phyloP scores from a whole-genome alignment of 1,140 invertebrate species.

The Pseudomyrmex concolor region DNA sequence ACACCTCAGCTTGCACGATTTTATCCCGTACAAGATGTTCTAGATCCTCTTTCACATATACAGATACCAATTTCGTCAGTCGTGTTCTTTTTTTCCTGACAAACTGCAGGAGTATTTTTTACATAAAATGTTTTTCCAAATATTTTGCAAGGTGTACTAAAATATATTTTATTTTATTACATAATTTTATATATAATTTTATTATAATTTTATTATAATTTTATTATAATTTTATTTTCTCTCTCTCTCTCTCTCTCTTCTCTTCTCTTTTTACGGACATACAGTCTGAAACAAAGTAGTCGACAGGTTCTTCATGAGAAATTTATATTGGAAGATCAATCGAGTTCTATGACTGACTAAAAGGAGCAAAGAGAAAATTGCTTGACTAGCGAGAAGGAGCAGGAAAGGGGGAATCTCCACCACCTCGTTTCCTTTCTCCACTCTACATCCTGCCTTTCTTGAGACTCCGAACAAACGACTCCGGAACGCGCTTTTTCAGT shows the following conservation, averaged over 20 bases:
- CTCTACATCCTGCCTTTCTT: slow-evolving; percentile 48
- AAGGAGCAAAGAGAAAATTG: slow-evolving; percentile 30
- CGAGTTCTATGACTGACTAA: slow-evolving; percentile 31
- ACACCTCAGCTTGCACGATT: slow-evolving; percentile 46
- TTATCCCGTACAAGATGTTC: not conserved
- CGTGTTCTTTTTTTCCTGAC: not conserved
- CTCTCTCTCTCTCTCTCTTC: too few species aligned
- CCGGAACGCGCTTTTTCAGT: slow-evolving; percentile 59
- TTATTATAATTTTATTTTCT: too few species aligned
- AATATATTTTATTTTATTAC: not conserved
- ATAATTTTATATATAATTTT: not conserved
- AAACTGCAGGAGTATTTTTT: not conserved
- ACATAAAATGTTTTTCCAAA: not conserved
- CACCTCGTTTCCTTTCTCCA: not conserved
- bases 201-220: not conserved
- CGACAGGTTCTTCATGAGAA: slow-evolving; percentile 55
- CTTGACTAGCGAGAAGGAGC: not conserved
- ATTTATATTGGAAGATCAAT: slow-evolving; percentile 63
- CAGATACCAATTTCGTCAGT: slow-evolving; percentile 1
- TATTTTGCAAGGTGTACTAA: not conserved
- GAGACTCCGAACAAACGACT: slow-evolving; percentile 25
- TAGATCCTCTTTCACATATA: not conserved
- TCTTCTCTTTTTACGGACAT: slow-evolving; percentile 13
- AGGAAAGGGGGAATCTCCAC: not conserved
- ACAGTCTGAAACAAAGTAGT: slow-evolving; percentile 50